phyloP scores from a whole-genome alignment of 2,888 invertebrate genomes.

The Acronicta psi region DNA sequence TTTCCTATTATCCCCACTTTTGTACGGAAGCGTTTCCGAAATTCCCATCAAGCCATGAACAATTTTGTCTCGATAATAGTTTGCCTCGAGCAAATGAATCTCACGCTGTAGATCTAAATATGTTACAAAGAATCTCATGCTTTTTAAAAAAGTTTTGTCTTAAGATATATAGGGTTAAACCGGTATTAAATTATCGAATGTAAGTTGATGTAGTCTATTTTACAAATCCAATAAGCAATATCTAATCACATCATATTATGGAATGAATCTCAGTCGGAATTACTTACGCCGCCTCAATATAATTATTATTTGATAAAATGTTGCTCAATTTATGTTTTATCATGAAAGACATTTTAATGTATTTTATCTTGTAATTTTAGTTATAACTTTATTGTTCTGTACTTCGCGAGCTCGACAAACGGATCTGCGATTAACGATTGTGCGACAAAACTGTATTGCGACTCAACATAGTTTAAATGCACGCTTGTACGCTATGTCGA shows the following conservation, averaged over 20 bases:
- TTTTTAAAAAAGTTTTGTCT: slow-evolving; percentile 83
- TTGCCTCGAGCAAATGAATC: slow-evolving; percentile 70
- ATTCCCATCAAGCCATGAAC: slow-evolving; percentile 76
- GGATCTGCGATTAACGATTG: no score
- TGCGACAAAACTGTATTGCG: no score
- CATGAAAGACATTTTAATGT: slow-evolving; percentile 22
- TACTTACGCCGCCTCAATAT: slow-evolving; percentile 40
- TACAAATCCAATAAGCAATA: slow-evolving; percentile 27
- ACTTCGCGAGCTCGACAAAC: no score
- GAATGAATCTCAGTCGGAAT: slow-evolving; percentile 6
- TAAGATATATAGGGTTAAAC: slow-evolving; percentile 77
- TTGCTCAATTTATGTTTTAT: slow-evolving; percentile 46
- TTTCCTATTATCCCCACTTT: slow-evolving; percentile 93
- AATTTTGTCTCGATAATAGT: slow-evolving; percentile 68
- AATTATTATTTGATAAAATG: slow-evolving; percentile 27
- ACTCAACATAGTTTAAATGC: no score
- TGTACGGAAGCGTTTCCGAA: slow-evolving; percentile 93
- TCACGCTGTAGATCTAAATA: slow-evolving; percentile 74
- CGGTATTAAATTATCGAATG: slow-evolving; percentile 47
- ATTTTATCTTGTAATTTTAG: background rate
- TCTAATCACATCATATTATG: slow-evolving; percentile 18
- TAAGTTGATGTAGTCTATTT: slow-evolving; percentile 34
- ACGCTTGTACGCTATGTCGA: no score
- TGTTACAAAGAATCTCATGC: slow-evolving; percentile 80
- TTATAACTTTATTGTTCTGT: no score